Percentiles rank a stretch among this genome's conserved stretches.
These are phyloP conservation scores for Anastatus disparis DNA, from an alignment of 1,140 invertebrate species.

Conservation along the genomic window DNA sequence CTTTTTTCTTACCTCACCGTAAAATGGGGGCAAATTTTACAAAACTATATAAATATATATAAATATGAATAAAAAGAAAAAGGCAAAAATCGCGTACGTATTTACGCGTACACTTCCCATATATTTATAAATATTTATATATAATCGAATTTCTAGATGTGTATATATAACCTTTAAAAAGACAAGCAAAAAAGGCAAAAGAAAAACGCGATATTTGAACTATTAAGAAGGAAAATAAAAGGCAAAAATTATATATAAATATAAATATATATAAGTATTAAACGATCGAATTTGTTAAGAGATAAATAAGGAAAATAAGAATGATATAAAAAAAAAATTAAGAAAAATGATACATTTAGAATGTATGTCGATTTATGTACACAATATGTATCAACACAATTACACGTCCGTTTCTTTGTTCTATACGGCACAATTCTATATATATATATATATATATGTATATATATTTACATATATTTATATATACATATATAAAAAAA, in stretches of 20 bases:
- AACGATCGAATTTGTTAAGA: conserved; percentile 19
- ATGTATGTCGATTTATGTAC: too few species aligned
- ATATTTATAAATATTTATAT: conserved; percentile 31
- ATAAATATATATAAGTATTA: conserved; percentile 34
- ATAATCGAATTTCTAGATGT: conserved; percentile 2
- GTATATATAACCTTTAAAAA: conserved; percentile 23
- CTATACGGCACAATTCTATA: too few species aligned
- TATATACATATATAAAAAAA: too few species aligned
- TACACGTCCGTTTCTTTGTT: conserved; percentile 25
- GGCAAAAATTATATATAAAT: conserved; percentile 39
- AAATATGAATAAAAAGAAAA: conserved; percentile 38
- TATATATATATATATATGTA: too few species aligned
- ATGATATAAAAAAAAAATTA: too few species aligned
- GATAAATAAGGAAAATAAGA: too few species aligned
- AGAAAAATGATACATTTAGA: too few species aligned
- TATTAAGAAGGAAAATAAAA: too few species aligned
- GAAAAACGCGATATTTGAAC: too few species aligned
- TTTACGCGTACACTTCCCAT: conserved; percentile 3
- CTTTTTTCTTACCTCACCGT: background rate
- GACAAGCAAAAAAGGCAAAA: too few species aligned
- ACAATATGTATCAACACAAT: background rate
- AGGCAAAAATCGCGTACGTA: conserved; percentile 32
- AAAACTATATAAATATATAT: conserved; percentile 24
- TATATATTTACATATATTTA: too few species aligned
- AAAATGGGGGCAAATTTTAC: too few species aligned